These are phyloP conservation scores for Xanthorhoe spadicearia DNA, from an alignment of 2,888 invertebrate genomes.

Conservation along the genomic window DNA sequence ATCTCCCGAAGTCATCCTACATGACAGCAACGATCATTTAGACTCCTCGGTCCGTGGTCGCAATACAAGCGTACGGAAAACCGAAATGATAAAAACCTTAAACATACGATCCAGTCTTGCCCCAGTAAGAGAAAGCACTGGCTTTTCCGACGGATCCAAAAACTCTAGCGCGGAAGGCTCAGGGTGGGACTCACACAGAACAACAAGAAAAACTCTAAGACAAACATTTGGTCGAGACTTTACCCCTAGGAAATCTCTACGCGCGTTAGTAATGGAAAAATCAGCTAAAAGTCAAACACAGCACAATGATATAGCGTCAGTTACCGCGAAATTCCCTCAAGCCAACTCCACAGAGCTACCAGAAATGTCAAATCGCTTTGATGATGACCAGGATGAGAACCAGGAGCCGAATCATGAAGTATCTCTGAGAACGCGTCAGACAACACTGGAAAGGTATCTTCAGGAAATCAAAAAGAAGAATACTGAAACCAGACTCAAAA, in stretches of 20 bases:
- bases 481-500: slow-evolving; percentile 56
- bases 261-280: slow-evolving; percentile 75
- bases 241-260: slow-evolving; percentile 69
- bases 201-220: slow-evolving; percentile 71
- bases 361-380: slow-evolving; percentile 43
- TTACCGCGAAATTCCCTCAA: slow-evolving; percentile 52
- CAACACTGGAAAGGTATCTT: slow-evolving; percentile 59
- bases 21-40: slow-evolving; percentile 50
- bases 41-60: slow-evolving; percentile 57
- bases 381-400: slow-evolving; percentile 41
- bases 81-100: slow-evolving; percentile 56
- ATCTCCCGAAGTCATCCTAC: slow-evolving; percentile 65
- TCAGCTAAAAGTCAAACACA: slow-evolving; percentile 66
- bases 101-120: slow-evolving; percentile 57
- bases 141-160: slow-evolving; percentile 58
- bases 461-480: slow-evolving; percentile 63
- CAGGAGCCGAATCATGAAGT: slow-evolving; percentile 56
- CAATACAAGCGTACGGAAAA: slow-evolving; percentile 60
- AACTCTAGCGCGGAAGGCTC: slow-evolving; percentile 72
- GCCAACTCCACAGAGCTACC: slow-evolving; percentile 59
- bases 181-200: slow-evolving; percentile 78
- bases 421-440: slow-evolving; percentile 56
- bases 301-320: slow-evolving; percentile 48
- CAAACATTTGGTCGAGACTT: slow-evolving; percentile 75
- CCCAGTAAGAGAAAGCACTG: slow-evolving; percentile 58